Percentiles rank a stretch among this genome's conserved stretches.
phyloP scores from a whole-genome alignment of 2,888 invertebrate genomes.

The Argyresthia goedartella region DNA sequence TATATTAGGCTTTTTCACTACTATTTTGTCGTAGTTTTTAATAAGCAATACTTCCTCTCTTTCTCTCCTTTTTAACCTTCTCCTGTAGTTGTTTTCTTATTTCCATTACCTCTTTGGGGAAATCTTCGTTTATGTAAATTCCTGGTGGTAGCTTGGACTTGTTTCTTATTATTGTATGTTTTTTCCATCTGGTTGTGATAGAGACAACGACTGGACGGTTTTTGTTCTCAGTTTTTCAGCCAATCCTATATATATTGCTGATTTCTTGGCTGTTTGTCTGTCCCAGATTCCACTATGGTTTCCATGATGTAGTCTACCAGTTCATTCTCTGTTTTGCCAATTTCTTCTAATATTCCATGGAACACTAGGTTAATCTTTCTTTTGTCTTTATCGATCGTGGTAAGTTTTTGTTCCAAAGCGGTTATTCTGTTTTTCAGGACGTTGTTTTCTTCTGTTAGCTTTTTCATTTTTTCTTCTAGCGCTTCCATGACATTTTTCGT shows the following conservation, averaged over 20 bases:
- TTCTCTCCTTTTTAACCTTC: slow-evolving; percentile 3
- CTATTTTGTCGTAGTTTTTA: background rate
- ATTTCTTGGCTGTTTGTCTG: slow-evolving; percentile 6
- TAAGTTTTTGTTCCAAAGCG: background rate
- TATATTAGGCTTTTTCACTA: background rate
- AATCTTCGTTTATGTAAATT: background rate
- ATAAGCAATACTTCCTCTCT: slow-evolving; percentile 4
- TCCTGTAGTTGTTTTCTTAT: slow-evolving; percentile 1
- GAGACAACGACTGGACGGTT: background rate
- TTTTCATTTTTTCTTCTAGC: slow-evolving; percentile 6
- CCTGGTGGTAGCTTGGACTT: background rate
- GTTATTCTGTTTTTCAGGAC: slow-evolving; percentile 3
- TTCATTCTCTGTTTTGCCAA: slow-evolving; percentile 9
- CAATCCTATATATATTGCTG: slow-evolving; percentile 4
- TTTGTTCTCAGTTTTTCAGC: slow-evolving; percentile 7
- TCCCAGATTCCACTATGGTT: background rate
- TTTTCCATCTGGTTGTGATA: background rate
- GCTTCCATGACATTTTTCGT: background rate
- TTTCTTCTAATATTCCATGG: slow-evolving; percentile 8
- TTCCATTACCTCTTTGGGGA: slow-evolving; percentile 4
- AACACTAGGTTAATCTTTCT: slow-evolving; percentile 7
- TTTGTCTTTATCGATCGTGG: background rate
- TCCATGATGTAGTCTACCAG: slow-evolving; percentile 8
- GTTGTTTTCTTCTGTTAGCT: slow-evolving; percentile 7
- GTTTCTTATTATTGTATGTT: background rate